Percentiles rank a stretch among this genome's conserved stretches.
These are phyloP conservation scores for Arizona elegans DNA, from an alignment of 2,113 vertebrate species.

Conservation along the genomic window DNA sequence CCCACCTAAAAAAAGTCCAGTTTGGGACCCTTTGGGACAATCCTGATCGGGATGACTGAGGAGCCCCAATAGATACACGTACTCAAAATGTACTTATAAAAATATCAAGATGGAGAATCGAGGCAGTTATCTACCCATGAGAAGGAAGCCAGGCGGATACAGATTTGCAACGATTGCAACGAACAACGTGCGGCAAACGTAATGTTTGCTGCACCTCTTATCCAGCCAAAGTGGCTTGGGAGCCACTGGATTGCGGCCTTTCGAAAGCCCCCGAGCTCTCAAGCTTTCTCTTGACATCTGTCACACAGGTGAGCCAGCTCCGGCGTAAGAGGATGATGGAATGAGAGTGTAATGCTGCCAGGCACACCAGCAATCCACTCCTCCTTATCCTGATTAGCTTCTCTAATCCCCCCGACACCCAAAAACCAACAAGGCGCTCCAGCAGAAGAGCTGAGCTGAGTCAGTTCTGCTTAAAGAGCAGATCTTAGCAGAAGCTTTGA, in stretches of 20 bases:
- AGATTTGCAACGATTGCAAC: not conserved
- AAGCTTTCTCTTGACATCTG: not conserved
- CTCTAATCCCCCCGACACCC: conserved; percentile 42
- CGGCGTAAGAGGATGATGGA: conserved; percentile 41
- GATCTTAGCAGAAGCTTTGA: not conserved
- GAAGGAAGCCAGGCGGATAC: not conserved
- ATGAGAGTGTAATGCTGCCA: conserved; percentile 55
- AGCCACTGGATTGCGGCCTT: not conserved
- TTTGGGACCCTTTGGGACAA: not conserved
- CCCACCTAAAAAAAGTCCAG: not conserved
- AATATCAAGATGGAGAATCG: not conserved
- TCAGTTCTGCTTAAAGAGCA: not conserved
- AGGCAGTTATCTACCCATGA: not conserved
- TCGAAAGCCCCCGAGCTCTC: not conserved
- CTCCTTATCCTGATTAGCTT: conserved; percentile 43
- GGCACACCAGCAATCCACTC: conserved; percentile 47
- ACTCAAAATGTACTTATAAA: not conserved
- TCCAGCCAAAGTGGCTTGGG: not conserved
- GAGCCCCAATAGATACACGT: not conserved
- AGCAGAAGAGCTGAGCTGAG: conserved; percentile 18
- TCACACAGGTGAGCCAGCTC: conserved; percentile 53
- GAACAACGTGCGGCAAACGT: too few species aligned
- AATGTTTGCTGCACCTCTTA: not conserved
- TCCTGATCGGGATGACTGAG: not conserved
- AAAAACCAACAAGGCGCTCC: conserved; percentile 54